These are phyloP conservation scores for Anguilla anguilla DNA, from an alignment of 2,797 vertebrate species.

Conservation along the genomic window DNA sequence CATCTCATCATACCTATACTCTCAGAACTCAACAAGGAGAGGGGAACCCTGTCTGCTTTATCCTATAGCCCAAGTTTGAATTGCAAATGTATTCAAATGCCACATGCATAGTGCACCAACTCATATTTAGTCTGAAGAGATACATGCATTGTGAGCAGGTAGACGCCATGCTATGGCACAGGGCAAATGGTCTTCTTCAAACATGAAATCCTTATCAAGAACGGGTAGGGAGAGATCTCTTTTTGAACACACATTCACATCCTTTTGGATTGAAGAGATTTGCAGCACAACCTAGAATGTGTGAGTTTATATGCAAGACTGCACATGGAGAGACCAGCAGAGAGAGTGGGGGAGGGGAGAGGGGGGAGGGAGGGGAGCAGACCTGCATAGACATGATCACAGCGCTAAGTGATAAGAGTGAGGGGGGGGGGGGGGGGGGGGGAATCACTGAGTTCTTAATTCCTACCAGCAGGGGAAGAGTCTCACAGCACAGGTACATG, in stretches of 20 bases:
- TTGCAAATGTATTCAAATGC: conserved; percentile 21
- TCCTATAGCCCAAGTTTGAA: conserved; percentile 1
- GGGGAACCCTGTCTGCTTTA: neutral
- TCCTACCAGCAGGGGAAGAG: neutral
- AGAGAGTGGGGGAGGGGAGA: neutral
- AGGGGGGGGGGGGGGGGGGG: neutral
- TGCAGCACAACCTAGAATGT: neutral
- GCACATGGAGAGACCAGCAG: neutral
- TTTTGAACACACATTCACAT: neutral
- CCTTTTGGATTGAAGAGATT: neutral
- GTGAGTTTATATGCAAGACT: neutral
- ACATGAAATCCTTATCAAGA: neutral
- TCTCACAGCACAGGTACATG: neutral
- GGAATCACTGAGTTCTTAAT: neutral
- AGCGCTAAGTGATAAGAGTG: neutral
- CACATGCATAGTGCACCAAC: neutral
- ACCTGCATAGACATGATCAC: neutral
- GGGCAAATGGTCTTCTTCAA: neutral
- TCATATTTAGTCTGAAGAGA: neutral
- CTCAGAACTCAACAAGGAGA: neutral
- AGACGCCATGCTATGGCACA: neutral
- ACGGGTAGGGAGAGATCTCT: neutral
- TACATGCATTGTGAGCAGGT: neutral
- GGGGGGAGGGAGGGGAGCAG: too few relatives aligned
- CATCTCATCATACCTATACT: neutral